A percentile compares a stretch with the other conserved stretches of the same genome.
phyloP scores from a whole-genome alignment of 2,113 vertebrate species.

The Murina feae region DNA sequence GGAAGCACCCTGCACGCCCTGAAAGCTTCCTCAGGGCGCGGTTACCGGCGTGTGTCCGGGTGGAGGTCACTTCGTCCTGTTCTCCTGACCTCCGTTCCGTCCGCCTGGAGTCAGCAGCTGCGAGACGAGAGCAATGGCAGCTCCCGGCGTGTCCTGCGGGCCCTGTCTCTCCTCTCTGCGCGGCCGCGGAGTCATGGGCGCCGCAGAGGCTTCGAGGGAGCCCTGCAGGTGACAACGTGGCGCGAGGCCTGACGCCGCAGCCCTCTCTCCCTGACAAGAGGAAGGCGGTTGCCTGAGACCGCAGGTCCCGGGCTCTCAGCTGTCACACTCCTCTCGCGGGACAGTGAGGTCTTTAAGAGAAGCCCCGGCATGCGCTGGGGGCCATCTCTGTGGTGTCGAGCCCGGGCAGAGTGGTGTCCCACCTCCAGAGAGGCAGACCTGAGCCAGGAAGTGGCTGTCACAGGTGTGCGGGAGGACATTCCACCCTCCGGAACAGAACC shows the following conservation, averaged over 20 bases:
- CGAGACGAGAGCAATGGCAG: neutral
- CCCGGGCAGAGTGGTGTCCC: slow-evolving; percentile 43
- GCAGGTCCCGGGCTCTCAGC: slow-evolving; percentile 33
- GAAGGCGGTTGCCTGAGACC: slow-evolving; percentile 57
- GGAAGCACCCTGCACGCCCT: too few species aligned
- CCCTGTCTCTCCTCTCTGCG: neutral
- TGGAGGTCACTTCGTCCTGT: neutral
- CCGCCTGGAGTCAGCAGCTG: neutral
- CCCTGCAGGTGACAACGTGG: slow-evolving; percentile 61
- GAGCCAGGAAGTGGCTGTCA: too few species aligned
- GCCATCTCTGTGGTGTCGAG: slow-evolving; percentile 71
- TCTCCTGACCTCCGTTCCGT: neutral
- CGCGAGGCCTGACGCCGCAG: slow-evolving; percentile 64
- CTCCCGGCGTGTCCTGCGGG: neutral
- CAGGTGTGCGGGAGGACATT: too few species aligned
- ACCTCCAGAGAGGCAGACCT: too few species aligned
- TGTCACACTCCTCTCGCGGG: slow-evolving; percentile 47
- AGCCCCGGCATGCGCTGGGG: slow-evolving; percentile 44
- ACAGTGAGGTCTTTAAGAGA: slow-evolving; percentile 64
- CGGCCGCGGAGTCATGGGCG: neutral
- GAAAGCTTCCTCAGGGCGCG: too few species aligned
- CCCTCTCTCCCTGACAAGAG: slow-evolving; percentile 61
- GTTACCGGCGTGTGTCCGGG: neutral
- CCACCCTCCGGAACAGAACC: too few species aligned
- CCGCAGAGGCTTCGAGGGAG: neutral